Evolutionary conservation across 2,888 invertebrate species (phyloP).

Genomic region (Sabellastarte sp.): DNA sequence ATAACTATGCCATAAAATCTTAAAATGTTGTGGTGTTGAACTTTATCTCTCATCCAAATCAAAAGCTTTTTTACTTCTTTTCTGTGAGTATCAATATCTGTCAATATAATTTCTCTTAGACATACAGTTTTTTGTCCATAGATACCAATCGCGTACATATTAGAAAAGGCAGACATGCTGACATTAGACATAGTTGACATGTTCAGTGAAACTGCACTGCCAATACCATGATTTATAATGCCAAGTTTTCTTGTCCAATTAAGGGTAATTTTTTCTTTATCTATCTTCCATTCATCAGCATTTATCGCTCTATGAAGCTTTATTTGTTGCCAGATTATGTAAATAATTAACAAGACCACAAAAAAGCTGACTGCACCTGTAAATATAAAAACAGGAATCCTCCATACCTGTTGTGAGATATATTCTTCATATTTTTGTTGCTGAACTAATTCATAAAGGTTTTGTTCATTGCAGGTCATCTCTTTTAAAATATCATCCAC

Average conservation of each 20-base stretch:
- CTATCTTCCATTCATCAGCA: slow-evolving; percentile 25
- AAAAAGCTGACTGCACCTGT: not conserved
- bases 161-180: not conserved
- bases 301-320: slow-evolving; percentile 17
- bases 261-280: slow-evolving; percentile 2
- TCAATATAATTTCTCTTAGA: not conserved
- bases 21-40: slow-evolving; percentile 15
- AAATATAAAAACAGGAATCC: not conserved
- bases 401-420: not conserved
- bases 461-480: not conserved
- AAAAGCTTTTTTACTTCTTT: not conserved
- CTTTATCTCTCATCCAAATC: slow-evolving; percentile 1
- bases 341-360: not conserved
- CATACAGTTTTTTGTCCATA: not conserved
- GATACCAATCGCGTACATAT: not conserved
- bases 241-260: not conserved
- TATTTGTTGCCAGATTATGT: slow-evolving; percentile 24
- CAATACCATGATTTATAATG: not conserved
- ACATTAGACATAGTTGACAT: not conserved
- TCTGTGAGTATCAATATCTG: not conserved
- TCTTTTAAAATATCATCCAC: not conserved
- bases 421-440: not conserved
- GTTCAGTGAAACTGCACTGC: not conserved
- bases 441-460: not conserved
- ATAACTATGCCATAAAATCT: slow-evolving; percentile 45